Conservation (phyloP, 2,113 vertebrate species). For the Macroglossus sobrinus region DNA sequence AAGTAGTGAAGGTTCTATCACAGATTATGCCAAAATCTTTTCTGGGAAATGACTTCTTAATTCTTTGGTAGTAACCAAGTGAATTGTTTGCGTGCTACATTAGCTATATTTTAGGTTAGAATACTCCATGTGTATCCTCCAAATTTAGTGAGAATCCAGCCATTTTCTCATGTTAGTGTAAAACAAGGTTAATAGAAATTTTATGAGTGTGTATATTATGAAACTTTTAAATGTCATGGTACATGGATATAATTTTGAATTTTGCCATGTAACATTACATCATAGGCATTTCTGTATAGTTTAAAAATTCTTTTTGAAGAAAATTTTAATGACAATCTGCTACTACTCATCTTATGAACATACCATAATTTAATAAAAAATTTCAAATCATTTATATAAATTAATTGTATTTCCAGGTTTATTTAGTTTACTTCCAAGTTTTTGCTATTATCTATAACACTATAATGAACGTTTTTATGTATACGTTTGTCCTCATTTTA, state of each 20-base stretch:
- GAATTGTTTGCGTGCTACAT: not conserved
- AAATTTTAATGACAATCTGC: not conserved
- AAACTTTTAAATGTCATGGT: constrained; percentile 3
- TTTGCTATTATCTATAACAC: not conserved
- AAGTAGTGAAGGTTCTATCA: not conserved
- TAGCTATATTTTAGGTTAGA: not conserved
- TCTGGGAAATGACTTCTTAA: not conserved
- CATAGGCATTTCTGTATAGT: not conserved
- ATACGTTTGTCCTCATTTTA: not conserved
- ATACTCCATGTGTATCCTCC: not conserved
- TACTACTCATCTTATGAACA: not conserved
- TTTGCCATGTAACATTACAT: not conserved
- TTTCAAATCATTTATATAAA: not conserved
- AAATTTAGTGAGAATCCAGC: not conserved
- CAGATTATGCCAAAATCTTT: not conserved
- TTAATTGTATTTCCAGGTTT: constrained; percentile 10
- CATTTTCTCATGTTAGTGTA: not conserved
- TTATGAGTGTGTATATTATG: not conserved
- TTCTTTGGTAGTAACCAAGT: not conserved
- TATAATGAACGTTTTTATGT: not conserved
- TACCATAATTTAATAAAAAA: constrained; percentile 24
- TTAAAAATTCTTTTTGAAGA: not conserved
- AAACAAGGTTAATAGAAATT: not conserved
- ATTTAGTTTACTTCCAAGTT: not conserved
- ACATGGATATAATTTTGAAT: constrained; percentile 4